Percentiles rank a stretch among this genome's conserved stretches.
Conservation (phyloP, 1,140 invertebrate species). For the Venustaconcha ellipsiformis region DNA sequence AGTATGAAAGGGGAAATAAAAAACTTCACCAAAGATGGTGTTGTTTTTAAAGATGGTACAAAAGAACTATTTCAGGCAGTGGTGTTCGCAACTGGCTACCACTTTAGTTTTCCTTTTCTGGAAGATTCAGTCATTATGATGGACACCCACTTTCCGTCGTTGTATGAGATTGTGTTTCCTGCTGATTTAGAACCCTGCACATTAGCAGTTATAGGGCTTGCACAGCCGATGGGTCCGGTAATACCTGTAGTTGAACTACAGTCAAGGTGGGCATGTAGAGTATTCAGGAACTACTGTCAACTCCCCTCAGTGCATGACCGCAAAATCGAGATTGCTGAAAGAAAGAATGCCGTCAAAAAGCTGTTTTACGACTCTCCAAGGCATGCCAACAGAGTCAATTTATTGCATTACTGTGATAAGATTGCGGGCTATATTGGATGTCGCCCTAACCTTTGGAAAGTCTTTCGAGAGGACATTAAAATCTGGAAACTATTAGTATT, state of each 20-base stretch:
- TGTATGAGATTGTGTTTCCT: conserved; percentile 71
- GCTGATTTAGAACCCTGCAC: conserved; percentile 57
- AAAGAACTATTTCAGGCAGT: conserved; percentile 50
- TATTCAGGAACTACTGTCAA: conserved; percentile 29
- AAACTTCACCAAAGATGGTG: conserved; percentile 58
- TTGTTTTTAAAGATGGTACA: conserved; percentile 65
- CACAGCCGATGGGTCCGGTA: conserved; percentile 72
- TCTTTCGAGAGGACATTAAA: conserved; percentile 31
- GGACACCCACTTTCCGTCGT: conserved; percentile 61
- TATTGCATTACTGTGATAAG: conserved; percentile 40
- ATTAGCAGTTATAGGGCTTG: conserved; percentile 71
- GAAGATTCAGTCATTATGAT: conserved; percentile 39
- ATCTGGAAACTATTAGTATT: conserved; percentile 48
- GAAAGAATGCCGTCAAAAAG: conserved; percentile 23
- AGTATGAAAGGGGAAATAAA: conserved; percentile 62
- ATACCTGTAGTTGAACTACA: conserved; percentile 72
- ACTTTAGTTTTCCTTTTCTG: conserved; percentile 53
- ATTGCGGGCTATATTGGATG: conserved; percentile 34
- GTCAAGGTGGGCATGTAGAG: conserved; percentile 60
- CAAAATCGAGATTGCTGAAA: conserved; percentile 16
- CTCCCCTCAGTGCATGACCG: conserved; percentile 22
- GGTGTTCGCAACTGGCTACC: conserved; percentile 53
- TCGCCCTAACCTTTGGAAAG: conserved; percentile 33
- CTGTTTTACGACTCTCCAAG: conserved; percentile 36
- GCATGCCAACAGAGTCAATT: conserved; percentile 35